Evolutionary conservation across 1,140 invertebrate genomes (phyloP).

Genomic region (Nasonia longicornis): DNA sequence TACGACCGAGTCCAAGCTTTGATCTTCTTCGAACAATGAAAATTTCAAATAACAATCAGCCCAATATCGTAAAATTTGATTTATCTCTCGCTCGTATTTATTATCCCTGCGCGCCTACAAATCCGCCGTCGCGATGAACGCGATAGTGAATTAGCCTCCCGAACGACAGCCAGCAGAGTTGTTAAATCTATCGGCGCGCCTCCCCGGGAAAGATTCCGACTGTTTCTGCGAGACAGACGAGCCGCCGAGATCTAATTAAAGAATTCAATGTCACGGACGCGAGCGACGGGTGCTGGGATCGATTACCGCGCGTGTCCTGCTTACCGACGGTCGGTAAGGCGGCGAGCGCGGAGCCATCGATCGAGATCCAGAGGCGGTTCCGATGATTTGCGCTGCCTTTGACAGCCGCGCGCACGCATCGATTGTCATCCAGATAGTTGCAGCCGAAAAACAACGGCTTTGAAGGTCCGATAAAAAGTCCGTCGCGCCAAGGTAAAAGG

Average conservation of each 20-base stretch:
- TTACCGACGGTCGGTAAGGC: neutral
- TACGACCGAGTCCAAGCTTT: too few species aligned
- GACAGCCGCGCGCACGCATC: neutral
- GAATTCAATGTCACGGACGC: constrained; percentile 51
- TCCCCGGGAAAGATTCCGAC: neutral
- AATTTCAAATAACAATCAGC: too few species aligned
- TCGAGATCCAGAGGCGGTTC: neutral
- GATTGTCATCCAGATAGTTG: neutral
- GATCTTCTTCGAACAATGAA: too few species aligned
- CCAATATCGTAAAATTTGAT: neutral
- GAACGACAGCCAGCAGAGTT: neutral
- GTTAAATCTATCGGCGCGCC: neutral
- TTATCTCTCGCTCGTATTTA: neutral
- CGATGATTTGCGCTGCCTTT: neutral
- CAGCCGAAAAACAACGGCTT: neutral
- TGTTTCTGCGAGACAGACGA: neutral
- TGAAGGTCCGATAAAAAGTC: neutral
- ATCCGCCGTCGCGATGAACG: too few species aligned
- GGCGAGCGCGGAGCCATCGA: neutral
- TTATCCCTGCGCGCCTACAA: too few species aligned
- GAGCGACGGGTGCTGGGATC: neutral
- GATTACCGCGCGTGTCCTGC: neutral
- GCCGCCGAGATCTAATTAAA: constrained; percentile 51
- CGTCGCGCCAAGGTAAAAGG: neutral
- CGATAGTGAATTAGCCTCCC: neutral